Base-by-base conservation (phyloP, 2,888 invertebrate species). In the Embidobia sp. region DNA sequence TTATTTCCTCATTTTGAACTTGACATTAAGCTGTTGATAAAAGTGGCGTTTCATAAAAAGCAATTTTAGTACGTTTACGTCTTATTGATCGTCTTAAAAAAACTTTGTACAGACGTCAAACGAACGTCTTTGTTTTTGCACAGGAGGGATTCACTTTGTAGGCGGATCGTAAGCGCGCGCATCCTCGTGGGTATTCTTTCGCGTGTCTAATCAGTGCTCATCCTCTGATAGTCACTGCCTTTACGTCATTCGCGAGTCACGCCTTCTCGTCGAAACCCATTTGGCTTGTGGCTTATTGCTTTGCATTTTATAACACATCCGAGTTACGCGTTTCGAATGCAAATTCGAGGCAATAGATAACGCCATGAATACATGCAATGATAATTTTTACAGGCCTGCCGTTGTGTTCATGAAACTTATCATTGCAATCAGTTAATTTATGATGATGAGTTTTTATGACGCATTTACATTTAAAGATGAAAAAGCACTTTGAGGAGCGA, bases 111-210 rank as follows among this genome's bases (percentile, higher is more conserved):
- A n/a, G n/a, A n/a, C n/a, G n/a, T n/a, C n/a, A n/a, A n/a, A n/a
- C n/a, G n/a, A n/a, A n/a, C n/a, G n/a, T n/a, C n/a, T n/a, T n/a
- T n/a, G n/a, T n/a, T n/a, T n/a, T n/a, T n/a, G n/a, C n/a, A n/a
- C n/a, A n/a, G n/a, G n/a, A n/a, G n/a, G n/a, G n/a, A n/a, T n/a
- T n/a, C n/a, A n/a, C n/a, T 81, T 83, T 80, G 84, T 81, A 84
- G 85, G 85, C 85, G 85, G 81, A 82, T 57, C 83, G 80, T 79
- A 11, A 33, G 83, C 84, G 83, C 85, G 85, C 85, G 85, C 84
- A 83, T 77, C 80, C 77, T 61, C 64, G 6, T 44, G n/a, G n/a
- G 72, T 80, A 63, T 79, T 79, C 75, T 80, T 81, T 81, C 78
- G 80, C 72, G 79, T 85, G 81, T 85, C 85, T 85, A 81, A 80